Conservation (phyloP, 2,888 invertebrate genomes). For the Alentia gelatinosa region DNA sequence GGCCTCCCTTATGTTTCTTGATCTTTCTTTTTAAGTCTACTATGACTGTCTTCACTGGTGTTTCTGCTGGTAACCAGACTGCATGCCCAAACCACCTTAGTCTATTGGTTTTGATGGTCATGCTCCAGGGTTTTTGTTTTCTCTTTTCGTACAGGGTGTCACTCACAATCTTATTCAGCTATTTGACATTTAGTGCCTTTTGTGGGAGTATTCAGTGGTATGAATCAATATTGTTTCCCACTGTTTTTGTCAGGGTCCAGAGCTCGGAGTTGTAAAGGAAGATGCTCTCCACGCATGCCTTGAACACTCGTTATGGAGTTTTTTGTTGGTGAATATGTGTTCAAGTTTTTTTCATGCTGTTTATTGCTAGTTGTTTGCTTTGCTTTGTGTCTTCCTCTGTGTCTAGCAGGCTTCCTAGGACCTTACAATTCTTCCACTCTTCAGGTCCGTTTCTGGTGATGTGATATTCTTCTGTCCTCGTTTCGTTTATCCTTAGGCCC, state of each 20-base stretch:
- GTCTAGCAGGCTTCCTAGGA: conserved; percentile 20
- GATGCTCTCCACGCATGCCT: not conserved
- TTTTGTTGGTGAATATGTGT: no score
- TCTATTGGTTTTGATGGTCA: no score
- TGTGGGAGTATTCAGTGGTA: no score
- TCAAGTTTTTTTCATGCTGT: not conserved
- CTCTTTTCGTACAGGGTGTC: no score
- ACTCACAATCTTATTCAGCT: no score
- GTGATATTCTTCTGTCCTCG: conserved; percentile 41
- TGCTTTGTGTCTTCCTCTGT: conserved; percentile 15
- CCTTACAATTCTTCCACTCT: conserved; percentile 42
- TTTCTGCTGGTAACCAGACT: no score
- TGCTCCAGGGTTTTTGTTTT: no score
- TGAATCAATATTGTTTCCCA: conserved; percentile 20
- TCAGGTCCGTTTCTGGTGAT: not conserved
- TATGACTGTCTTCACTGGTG: no score
- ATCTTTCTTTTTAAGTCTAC: no score
- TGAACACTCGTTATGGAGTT: not conserved
- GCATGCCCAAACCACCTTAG: no score
- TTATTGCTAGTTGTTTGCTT: not conserved
- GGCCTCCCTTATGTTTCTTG: no score
- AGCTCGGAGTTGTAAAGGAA: conserved; percentile 48
- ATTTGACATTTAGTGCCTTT: no score
- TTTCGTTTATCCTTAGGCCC: conserved; percentile 20
- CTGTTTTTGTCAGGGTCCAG: conserved; percentile 10